Evolutionary conservation across 2,797 vertebrate species (phyloP).

Genomic region (Dipus sagitta): DNA sequence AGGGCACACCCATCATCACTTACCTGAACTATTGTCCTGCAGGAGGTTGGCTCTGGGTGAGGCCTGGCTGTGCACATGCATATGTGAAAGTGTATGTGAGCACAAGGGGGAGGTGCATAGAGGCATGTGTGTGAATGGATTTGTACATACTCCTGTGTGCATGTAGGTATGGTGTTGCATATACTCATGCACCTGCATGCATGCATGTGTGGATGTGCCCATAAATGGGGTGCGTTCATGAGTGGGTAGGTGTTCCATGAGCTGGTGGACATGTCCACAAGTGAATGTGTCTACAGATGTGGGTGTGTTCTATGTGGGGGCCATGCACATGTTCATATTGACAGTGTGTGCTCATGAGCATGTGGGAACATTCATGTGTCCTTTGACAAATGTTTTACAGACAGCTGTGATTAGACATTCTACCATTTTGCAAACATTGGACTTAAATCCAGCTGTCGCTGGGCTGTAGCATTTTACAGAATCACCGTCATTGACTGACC

Average conservation of each 20-base stretch:
- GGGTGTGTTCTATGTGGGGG: too few species aligned
- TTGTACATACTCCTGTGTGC: background rate
- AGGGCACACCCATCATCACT: background rate
- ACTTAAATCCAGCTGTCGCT: background rate
- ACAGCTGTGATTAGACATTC: background rate
- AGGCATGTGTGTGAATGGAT: background rate
- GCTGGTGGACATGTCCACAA: too few species aligned
- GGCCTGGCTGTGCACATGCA: background rate
- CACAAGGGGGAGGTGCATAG: background rate
- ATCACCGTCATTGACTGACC: too few species aligned
- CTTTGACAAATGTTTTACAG: background rate
- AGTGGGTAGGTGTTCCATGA: too few species aligned
- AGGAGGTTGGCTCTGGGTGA: background rate
- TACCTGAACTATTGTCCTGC: background rate
- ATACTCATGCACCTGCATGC: background rate
- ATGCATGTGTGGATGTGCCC: too few species aligned
- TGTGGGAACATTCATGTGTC: background rate
- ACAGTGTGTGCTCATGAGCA: background rate
- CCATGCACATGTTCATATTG: too few species aligned
- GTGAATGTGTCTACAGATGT: too few species aligned
- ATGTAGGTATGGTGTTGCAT: background rate
- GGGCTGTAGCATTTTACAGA: too few species aligned
- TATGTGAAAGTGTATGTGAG: background rate
- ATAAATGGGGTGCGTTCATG: too few species aligned
- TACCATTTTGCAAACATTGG: background rate